A percentile compares a stretch with the other conserved stretches of the same genome.
These are phyloP conservation scores for Brachionus plicatilis DNA, from an alignment of 1,140 invertebrate genomes.

Conservation along the genomic window DNA sequence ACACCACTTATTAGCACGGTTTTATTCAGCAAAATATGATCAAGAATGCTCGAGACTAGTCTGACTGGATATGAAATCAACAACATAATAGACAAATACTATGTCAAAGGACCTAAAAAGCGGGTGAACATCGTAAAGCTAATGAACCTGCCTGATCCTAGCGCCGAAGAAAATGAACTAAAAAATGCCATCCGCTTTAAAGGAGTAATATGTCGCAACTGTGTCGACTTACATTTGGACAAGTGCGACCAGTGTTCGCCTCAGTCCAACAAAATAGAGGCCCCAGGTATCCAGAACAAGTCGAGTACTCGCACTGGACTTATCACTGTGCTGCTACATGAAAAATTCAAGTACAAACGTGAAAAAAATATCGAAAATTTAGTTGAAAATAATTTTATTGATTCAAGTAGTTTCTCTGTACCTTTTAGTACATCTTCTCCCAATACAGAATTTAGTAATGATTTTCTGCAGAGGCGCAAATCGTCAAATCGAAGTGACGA, in stretches of 20 bases:
- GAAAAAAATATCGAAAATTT: neutral
- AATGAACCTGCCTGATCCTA: neutral
- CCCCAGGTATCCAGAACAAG: neutral
- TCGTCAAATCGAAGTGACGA: neutral
- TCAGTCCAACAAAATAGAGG: neutral
- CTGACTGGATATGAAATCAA: conserved; percentile 9
- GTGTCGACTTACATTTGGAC: neutral
- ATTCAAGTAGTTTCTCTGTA: neutral
- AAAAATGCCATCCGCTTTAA: neutral
- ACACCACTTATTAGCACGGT: neutral
- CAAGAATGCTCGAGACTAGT: neutral
- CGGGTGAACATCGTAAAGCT: neutral
- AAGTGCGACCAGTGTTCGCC: neutral
- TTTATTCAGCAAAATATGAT: neutral
- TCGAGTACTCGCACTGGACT: neutral
- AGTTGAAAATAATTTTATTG: neutral
- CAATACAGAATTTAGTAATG: neutral
- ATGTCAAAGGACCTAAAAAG: neutral
- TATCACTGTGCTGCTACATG: neutral
- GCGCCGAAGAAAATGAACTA: neutral
- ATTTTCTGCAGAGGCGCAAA: neutral
- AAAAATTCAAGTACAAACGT: neutral
- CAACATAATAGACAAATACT: neutral
- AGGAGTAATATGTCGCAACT: neutral
- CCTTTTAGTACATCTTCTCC: neutral